phyloP scores from a whole-genome alignment of 2,113 vertebrate genomes.

The Podarcis cretensis region DNA sequence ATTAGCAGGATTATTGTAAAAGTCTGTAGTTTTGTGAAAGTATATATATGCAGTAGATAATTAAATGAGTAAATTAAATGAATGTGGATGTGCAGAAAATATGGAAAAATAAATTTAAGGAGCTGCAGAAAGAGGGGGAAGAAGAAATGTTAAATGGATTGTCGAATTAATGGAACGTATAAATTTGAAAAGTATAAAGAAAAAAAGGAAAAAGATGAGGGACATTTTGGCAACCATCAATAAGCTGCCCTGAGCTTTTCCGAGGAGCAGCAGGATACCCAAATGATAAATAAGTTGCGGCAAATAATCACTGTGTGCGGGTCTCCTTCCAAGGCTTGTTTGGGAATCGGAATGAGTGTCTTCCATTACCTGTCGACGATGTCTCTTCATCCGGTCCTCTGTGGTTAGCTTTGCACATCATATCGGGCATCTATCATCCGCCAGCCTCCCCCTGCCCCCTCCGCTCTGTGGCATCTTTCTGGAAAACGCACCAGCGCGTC shows the following conservation, averaged over 20 bases:
- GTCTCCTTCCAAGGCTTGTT: neutral
- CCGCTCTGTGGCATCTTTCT: slow-evolving; percentile 34
- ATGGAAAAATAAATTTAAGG: no score
- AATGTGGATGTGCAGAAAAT: no score
- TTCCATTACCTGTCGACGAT: neutral
- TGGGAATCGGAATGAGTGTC: slow-evolving; percentile 15
- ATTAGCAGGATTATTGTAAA: no score
- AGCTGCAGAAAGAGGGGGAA: no score
- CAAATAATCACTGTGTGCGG: neutral
- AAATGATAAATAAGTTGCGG: neutral
- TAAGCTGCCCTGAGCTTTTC: neutral
- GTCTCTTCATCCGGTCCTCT: neutral
- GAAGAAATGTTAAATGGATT: no score
- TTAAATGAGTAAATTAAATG: no score
- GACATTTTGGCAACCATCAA: neutral
- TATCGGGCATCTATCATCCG: slow-evolving; percentile 35
- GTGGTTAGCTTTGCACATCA: neutral
- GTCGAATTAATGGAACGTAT: no score
- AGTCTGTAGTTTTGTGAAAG: no score
- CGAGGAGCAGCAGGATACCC: neutral
- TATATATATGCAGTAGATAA: no score
- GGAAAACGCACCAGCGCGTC: neutral
- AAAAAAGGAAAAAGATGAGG: no score
- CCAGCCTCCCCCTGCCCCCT: neutral
- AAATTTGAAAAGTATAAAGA: no score